Base-by-base conservation (phyloP, 2,113 vertebrate species). In the Pontoporia blainvillei region DNA sequence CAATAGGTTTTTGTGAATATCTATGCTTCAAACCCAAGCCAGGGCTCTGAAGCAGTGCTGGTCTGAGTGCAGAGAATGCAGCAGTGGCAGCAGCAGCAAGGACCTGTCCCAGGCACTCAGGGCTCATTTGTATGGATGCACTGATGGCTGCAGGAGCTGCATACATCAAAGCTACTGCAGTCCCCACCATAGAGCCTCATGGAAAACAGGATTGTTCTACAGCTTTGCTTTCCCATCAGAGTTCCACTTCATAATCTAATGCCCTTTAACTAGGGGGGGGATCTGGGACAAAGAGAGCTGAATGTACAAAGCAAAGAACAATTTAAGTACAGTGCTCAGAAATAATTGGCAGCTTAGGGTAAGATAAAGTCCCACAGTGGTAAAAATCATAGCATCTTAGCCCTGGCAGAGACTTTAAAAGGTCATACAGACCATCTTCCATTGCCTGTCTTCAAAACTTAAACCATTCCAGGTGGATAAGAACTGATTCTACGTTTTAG, bases 341-440 rank as follows among this genome's bases (percentile, higher is more conserved):
- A 92, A 85, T 92, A 88, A 96, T 87, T 96, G 93, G 92, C 94
- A 96, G 81, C 83, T 97, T 96, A 62, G 72, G 86, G 72, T 52
- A 85, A 89, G 67, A 91, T 96, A 89, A 93, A 86, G 69, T 75
- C 91, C 69, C 57, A 86, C 29, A 64, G 8, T 71, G 36, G 73
- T 87, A 46, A 96, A 86, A 82, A 93, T 89, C 31, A 52, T 73
- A 90, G 84, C 18, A 64, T 71, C 85, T 89, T 88, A 52, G 39
- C 62, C 93, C 76, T 86, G 27, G 69, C 39, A 44, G 87, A 97
- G 94, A 89, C 67, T 66, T 89, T 86, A 57, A 64, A 78, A 91
- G 83, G 85, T 91, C 86, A 94, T 29, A 14, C 5, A 57, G 25
- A 83, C 61, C 57, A 69, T 83, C 88, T 93, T 91, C 57, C 52